phyloP scores from a whole-genome alignment of 1,140 invertebrate species.

The Polypedilum vanderplanki region DNA sequence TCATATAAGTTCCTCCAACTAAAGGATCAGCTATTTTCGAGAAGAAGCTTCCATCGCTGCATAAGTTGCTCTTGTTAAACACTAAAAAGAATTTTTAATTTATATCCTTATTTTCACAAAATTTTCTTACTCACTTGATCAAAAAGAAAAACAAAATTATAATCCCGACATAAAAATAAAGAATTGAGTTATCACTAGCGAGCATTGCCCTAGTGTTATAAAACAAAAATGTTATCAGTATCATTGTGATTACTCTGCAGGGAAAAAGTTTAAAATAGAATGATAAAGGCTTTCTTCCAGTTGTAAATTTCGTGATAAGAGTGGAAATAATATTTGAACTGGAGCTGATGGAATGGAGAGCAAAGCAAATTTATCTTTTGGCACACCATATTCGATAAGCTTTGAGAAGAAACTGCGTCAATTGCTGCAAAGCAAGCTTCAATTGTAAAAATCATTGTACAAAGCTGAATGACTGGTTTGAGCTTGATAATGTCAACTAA shows the following conservation, averaged over 20 bases:
- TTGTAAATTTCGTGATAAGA: conserved; percentile 81
- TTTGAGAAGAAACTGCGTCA: conserved; percentile 93
- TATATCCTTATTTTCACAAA: too few relatives aligned
- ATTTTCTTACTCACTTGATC: conserved; percentile 80
- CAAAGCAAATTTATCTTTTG: conserved; percentile 90
- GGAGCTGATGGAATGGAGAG: conserved; percentile 89
- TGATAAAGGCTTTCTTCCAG: conserved; percentile 79
- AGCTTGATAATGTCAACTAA: conserved; percentile 79
- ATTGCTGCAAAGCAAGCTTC: conserved; percentile 94
- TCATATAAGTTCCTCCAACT: conserved; percentile 99
- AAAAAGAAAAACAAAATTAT: conserved; percentile 61
- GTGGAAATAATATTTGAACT: conserved; percentile 87
- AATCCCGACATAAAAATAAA: conserved; percentile 64
- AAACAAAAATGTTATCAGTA: conserved; percentile 75
- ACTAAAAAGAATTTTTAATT: conserved; percentile 37
- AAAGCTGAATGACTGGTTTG: conserved; percentile 70
- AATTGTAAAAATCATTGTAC: conserved; percentile 77
- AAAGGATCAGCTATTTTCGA: conserved; percentile 68
- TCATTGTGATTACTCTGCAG: conserved; percentile 73
- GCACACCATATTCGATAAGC: conserved; percentile 89
- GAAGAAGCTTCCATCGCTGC: conserved; percentile 62
- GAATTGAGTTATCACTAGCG: conserved; percentile 58
- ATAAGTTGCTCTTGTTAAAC: conserved; percentile 58
- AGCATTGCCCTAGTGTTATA: conserved; percentile 65
- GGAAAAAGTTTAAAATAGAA: conserved; percentile 87